phyloP scores from a whole-genome alignment of 2,888 invertebrate genomes.

The Caenorhabditis sp. region DNA sequence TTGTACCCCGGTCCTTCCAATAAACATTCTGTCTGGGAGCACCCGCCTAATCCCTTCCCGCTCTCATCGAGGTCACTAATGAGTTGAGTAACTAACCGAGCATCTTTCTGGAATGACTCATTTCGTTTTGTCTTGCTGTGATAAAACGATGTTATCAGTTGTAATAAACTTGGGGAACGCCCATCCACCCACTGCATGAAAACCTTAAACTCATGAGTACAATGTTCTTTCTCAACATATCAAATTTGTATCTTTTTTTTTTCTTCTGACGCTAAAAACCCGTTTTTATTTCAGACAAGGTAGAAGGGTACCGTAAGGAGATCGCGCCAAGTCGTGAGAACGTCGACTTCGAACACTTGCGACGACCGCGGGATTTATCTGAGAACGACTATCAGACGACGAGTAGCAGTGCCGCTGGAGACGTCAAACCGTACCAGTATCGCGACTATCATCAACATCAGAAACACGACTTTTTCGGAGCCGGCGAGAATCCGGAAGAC shows the following conservation, averaged over 20 bases:
- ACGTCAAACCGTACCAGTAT: slow-evolving; percentile 51
- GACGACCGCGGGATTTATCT: slow-evolving; percentile 31
- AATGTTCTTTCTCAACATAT: too few relatives aligned
- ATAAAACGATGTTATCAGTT: slow-evolving; percentile 48
- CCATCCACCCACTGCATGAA: slow-evolving; percentile 15
- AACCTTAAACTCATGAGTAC: not conserved
- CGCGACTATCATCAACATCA: slow-evolving; percentile 58
- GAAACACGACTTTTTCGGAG: slow-evolving; percentile 47
- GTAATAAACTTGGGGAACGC: slow-evolving; percentile 46
- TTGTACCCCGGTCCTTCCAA: too few relatives aligned
- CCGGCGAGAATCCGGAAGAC: slow-evolving; percentile 14
- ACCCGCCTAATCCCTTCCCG: slow-evolving; percentile 18
- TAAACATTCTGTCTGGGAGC: slow-evolving; percentile 21
- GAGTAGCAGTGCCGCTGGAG: slow-evolving; percentile 18
- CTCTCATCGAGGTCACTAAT: slow-evolving; percentile 11
- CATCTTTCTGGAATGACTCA: slow-evolving; percentile 36
- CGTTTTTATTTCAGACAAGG: slow-evolving; percentile 57
- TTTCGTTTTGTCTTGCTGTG: slow-evolving; percentile 17
- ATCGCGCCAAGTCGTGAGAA: slow-evolving; percentile 63
- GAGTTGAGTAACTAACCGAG: slow-evolving; percentile 26
- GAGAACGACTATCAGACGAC: slow-evolving; percentile 37
- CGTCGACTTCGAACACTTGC: slow-evolving; percentile 65
- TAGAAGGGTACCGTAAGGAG: slow-evolving; percentile 63
- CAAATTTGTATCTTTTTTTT: too few relatives aligned
- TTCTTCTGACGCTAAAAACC: not conserved